Percentiles rank a stretch among this genome's conserved stretches.
These are phyloP conservation scores for Habrosyne pyritoides DNA, from an alignment of 2,888 invertebrate species.

Conservation along the genomic window DNA sequence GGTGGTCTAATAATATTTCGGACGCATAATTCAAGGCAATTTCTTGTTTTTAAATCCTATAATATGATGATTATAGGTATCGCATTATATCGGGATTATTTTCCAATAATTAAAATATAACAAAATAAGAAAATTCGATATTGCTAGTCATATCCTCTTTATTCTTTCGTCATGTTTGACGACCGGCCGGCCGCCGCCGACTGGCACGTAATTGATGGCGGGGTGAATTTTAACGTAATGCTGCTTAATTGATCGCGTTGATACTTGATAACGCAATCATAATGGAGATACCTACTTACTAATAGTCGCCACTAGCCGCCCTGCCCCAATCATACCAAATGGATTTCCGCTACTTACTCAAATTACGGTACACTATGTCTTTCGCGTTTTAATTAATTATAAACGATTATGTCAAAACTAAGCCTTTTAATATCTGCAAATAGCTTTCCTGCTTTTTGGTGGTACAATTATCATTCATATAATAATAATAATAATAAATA, in stretches of 20 bases:
- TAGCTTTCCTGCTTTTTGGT: too few relatives aligned
- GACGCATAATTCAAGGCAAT: background rate
- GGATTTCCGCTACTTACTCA: conserved; percentile 54
- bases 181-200: conserved; percentile 45
- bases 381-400: background rate
- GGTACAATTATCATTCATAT: too few relatives aligned
- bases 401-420: background rate
- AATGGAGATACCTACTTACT: conserved; percentile 51
- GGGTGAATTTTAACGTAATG: conserved; percentile 75
- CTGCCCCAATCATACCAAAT: conserved; percentile 58
- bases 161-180: conserved; percentile 35
- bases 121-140: conserved; percentile 9
- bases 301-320: conserved; percentile 47
- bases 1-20: conserved; percentile 22
- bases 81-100: background rate
- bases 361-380: conserved; percentile 47
- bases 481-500: too few relatives aligned
- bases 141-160: conserved; percentile 50
- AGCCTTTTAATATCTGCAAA: too few relatives aligned
- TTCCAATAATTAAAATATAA: conserved; percentile 5
- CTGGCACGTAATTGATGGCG: conserved; percentile 67
- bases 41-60: background rate
- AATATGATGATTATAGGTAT: background rate
- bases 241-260: conserved; percentile 74
- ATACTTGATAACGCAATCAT: conserved; percentile 70